phyloP scores from a whole-genome alignment of 2,888 invertebrate species.

The Drosophila nigricruria region DNA sequence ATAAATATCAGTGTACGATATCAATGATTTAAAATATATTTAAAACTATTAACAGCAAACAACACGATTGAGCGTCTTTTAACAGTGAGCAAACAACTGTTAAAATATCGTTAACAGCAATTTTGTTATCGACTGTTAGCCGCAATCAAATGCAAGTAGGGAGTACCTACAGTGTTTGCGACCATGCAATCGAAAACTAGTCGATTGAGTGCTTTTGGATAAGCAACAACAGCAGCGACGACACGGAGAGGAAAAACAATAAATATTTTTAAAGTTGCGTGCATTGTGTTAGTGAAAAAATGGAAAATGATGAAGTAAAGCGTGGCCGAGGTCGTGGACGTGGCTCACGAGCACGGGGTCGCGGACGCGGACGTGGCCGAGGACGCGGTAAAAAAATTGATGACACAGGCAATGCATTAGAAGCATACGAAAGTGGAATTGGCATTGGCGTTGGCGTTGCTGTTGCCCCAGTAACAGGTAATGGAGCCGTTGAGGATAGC shows the following conservation, averaged over 20 bases:
- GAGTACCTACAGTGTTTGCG: background rate
- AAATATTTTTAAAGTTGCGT: constrained; percentile 19
- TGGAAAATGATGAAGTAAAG: constrained; percentile 79
- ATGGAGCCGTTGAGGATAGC: constrained; percentile 81
- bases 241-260: constrained; percentile 16
- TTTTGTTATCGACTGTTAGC: background rate
- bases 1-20: too few species aligned
- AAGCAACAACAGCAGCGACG: constrained; percentile 14
- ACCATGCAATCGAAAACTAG: background rate
- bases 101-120: too few species aligned
- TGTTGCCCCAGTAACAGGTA: constrained; percentile 30
- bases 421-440: constrained; percentile 51
- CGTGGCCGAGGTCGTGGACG: constrained; percentile 84
- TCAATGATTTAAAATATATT: too few species aligned
- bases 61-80: too few species aligned
- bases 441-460: constrained; percentile 9
- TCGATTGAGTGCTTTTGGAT: constrained; percentile 10
- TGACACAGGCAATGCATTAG: constrained; percentile 83
- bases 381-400: constrained; percentile 90
- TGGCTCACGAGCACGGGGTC: constrained; percentile 88
- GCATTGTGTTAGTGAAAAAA: constrained; percentile 21
- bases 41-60: too few species aligned
- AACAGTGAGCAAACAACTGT: too few species aligned
- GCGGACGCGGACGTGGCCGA: constrained; percentile 92
- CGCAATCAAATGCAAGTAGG: background rate